Base-by-base conservation (phyloP, 2,113 vertebrate species). In the Phrynosoma blainvillii region DNA sequence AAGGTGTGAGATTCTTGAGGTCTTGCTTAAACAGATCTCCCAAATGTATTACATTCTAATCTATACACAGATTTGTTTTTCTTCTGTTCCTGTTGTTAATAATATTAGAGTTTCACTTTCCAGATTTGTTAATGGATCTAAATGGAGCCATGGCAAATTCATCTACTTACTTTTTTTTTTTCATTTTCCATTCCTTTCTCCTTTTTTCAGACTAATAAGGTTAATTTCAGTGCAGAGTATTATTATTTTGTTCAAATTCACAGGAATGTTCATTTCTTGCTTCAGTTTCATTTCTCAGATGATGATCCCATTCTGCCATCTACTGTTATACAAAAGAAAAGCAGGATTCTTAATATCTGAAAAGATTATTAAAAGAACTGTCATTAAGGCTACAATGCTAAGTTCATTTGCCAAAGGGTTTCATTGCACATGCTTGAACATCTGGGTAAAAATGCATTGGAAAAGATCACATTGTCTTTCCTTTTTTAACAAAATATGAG, bases 251-350 rank as follows among this genome's bases (percentile, higher is more conserved):
- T 13, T 27, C 21, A 47, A 66, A 7, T 47, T 65, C 20, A 68
- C 23, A 32, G 20, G 84, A 92, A 90, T 56, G 36, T 40, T 16
- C 2, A 10, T 10, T 83, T n/a, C 40, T 47, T 9, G 1, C 3
- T 32, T 1, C 59, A 62, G 1, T 25, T 65, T 40, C 18, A 74
- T 0, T 7, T 40, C 23, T 82, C 88, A 65, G 68, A 95, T 86
- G 86, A 40, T 94, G 94, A 92, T 95, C 93, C 92, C 87, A 47
- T 91, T 92, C 92, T 94, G 95, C 95, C 95, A 95, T 93, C 95
- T 96, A 95, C 94, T 62, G 95, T 68, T 1, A 79, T 10, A 1
- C 20, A 0, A 0, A 47, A 86, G 88, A 89, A 89, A 65, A 71
- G 88, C 94, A 92, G 0, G 0, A 54, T 78, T 36, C 21, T 84